These are phyloP conservation scores for Ostrea denselamellosa DNA, from an alignment of 1,140 invertebrate species.

Conservation along the genomic window DNA sequence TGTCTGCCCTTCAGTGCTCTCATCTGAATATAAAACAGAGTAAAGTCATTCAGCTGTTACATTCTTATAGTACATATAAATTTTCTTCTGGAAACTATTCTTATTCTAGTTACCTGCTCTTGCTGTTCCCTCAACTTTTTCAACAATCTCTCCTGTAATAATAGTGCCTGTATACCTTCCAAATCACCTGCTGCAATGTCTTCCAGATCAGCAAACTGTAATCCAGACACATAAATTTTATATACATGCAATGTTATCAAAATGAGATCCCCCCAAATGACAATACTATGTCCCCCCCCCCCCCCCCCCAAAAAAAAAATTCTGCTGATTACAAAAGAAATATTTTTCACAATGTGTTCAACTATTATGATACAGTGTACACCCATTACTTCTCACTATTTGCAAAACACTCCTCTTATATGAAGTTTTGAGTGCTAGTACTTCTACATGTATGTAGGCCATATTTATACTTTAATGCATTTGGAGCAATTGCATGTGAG, in stretches of 20 bases:
- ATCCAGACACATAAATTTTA: neutral
- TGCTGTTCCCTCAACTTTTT: slow-evolving; percentile 74
- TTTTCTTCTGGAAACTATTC: neutral
- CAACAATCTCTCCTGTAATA: slow-evolving; percentile 71
- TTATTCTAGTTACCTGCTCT: slow-evolving; percentile 66
- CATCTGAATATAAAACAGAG: slow-evolving; percentile 61
- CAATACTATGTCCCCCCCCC: too few species aligned
- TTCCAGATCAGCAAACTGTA: neutral
- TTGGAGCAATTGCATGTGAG: too few species aligned
- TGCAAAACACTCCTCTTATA: too few species aligned
- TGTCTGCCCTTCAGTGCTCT: slow-evolving; percentile 70
- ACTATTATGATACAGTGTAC: too few species aligned
- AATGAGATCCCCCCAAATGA: too few species aligned
- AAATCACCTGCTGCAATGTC: neutral
- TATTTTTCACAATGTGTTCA: too few species aligned
- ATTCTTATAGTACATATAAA: neutral
- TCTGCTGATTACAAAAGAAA: too few species aligned
- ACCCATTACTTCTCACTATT: too few species aligned
- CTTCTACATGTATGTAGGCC: too few species aligned
- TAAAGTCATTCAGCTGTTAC: neutral
- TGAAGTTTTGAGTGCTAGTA: too few species aligned
- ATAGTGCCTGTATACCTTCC: slow-evolving; percentile 59
- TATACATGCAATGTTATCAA: neutral
- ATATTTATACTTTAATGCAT: too few species aligned
- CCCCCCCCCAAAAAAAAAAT: too few species aligned